A percentile compares a stretch with the other conserved stretches of the same genome.
Conservation (phyloP, 2,113 vertebrate species). For the Phycodurus eques region DNA sequence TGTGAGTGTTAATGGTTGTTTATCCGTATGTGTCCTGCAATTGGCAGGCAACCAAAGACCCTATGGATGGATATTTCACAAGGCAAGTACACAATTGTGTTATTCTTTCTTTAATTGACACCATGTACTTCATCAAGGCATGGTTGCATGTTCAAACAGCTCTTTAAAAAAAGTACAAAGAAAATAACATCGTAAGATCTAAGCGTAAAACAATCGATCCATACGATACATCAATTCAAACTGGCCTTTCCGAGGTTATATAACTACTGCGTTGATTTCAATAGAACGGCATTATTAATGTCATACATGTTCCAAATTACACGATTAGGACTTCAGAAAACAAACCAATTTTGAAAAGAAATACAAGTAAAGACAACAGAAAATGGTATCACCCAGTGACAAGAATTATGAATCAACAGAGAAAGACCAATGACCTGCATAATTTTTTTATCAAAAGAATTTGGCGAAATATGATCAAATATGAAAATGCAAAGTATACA, state of each 20-base stretch:
- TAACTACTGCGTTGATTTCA: neutral
- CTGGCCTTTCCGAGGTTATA: slow-evolving; percentile 22
- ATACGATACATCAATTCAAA: slow-evolving; percentile 49
- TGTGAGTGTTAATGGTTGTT: too few relatives aligned
- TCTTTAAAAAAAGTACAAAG: slow-evolving; percentile 67
- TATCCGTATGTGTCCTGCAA: too few relatives aligned
- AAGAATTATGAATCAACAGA: slow-evolving; percentile 43
- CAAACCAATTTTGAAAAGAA: slow-evolving; percentile 31
- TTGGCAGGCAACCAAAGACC: too few relatives aligned
- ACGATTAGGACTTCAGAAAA: slow-evolving; percentile 17
- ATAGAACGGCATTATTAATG: slow-evolving; percentile 22
- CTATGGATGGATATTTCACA: neutral
- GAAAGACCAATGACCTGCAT: slow-evolving; percentile 53
- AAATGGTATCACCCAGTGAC: slow-evolving; percentile 43
- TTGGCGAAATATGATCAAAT: slow-evolving; percentile 52
- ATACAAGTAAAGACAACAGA: slow-evolving; percentile 24
- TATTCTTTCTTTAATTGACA: slow-evolving; percentile 55
- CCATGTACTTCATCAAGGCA: slow-evolving; percentile 73
- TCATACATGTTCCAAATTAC: slow-evolving; percentile 3
- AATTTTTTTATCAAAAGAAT: slow-evolving; percentile 47
- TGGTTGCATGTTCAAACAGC: slow-evolving; percentile 67
- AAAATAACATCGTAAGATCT: slow-evolving; percentile 52
- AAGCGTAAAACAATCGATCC: slow-evolving; percentile 50
- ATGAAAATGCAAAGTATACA: slow-evolving; percentile 12
- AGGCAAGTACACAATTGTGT: slow-evolving; percentile 15